phyloP scores from a whole-genome alignment of 2,888 invertebrate genomes.

The Pecten maximus region DNA sequence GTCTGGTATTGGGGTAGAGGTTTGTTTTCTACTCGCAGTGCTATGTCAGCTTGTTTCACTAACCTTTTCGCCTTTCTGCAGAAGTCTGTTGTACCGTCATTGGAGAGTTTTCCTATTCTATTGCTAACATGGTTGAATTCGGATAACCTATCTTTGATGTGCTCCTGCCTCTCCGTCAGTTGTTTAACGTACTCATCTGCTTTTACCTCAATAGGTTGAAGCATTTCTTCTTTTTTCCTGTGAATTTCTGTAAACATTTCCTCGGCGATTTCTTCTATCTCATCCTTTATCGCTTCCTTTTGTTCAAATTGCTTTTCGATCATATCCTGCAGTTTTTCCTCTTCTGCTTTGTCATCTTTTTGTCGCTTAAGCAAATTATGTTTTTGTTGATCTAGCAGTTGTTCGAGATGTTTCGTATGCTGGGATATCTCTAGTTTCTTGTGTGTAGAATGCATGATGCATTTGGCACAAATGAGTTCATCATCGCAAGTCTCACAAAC shows the following conservation, averaged over 20 bases:
- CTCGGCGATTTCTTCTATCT: not conserved
- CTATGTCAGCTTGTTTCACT: not conserved
- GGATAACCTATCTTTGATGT: not conserved
- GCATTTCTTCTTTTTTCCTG: not conserved
- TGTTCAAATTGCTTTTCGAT: not conserved
- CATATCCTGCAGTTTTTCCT: not conserved
- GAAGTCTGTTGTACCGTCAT: not conserved
- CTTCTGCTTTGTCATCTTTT: not conserved
- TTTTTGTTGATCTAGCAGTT: not conserved
- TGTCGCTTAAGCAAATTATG: not conserved
- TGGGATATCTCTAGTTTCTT: not conserved
- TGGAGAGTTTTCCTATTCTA: not conserved
- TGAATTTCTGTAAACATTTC: not conserved
- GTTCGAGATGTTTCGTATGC: not conserved
- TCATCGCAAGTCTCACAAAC: not conserved
- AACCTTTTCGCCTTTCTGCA: not conserved
- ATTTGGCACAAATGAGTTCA: not conserved
- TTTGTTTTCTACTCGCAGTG: not conserved
- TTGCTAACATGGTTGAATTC: not conserved
- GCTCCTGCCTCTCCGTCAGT: not conserved
- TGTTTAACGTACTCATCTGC: not conserved
- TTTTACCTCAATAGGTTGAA: not conserved
- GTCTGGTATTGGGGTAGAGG: not conserved
- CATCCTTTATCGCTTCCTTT: not conserved
- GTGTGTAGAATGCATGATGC: slow-evolving; percentile 2